These are phyloP conservation scores for Oryctes rhinoceros DNA, from an alignment of 1,140 invertebrate species.

Conservation along the genomic window DNA sequence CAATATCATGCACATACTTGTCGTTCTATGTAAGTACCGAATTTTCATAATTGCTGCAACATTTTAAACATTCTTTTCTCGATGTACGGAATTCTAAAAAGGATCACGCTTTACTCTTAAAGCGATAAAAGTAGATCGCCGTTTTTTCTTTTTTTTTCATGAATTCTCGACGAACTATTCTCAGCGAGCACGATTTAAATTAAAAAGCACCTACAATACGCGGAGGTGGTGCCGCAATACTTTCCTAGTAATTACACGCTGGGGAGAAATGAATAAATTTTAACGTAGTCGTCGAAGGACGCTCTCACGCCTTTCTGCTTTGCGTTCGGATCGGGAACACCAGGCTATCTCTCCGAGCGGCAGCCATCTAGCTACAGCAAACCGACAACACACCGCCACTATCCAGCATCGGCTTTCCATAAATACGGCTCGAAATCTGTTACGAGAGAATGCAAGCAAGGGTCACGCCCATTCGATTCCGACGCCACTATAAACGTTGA, in stretches of 20 bases:
- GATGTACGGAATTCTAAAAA: too few species aligned
- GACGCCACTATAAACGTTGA: slow-evolving; percentile 24
- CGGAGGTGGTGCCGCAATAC: neutral
- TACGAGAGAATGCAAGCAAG: slow-evolving; percentile 14
- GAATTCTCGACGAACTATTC: too few species aligned
- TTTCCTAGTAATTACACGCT: neutral
- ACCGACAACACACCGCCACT: neutral
- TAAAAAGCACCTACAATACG: neutral
- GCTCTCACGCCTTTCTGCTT: slow-evolving; percentile 16
- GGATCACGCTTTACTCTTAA: too few species aligned
- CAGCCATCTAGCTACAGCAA: neutral
- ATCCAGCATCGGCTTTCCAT: slow-evolving; percentile 32
- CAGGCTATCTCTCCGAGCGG: neutral
- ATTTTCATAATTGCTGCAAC: too few species aligned
- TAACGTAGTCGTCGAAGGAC: neutral
- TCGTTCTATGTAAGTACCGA: too few species aligned
- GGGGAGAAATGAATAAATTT: slow-evolving; percentile 11
- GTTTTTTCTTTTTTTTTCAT: too few species aligned
- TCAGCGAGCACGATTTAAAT: neutral
- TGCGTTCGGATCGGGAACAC: neutral
- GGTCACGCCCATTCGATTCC: slow-evolving; percentile 20
- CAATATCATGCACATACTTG: too few species aligned
- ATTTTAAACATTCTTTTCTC: too few species aligned
- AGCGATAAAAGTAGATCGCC: too few species aligned
- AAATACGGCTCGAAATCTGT: slow-evolving; percentile 27